Evolutionary conservation across 2,113 vertebrate genomes (phyloP).

Genomic region (Otolemur garnettii): DNA sequence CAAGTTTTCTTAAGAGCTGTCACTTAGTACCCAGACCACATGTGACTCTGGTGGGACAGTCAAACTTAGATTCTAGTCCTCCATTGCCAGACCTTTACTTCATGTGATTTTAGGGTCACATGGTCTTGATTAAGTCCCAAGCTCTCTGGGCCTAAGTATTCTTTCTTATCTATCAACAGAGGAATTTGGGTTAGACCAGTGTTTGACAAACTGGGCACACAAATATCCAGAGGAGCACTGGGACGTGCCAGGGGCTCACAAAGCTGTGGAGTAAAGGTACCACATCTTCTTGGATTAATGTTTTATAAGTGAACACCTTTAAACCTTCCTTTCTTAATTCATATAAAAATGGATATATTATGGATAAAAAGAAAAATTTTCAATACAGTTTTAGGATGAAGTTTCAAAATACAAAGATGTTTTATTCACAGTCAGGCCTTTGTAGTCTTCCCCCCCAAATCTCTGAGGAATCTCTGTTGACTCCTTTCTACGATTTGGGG

Average conservation of each 20-base stretch:
- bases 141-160: neutral
- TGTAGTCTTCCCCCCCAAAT: neutral
- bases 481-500: neutral
- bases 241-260: neutral
- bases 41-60: neutral
- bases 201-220: neutral
- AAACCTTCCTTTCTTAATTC: neutral
- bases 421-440: neutral
- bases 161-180: neutral
- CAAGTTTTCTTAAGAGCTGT: too few species aligned
- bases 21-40: neutral
- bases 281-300: neutral
- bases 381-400: neutral
- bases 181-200: neutral
- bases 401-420: slow-evolving; percentile 11
- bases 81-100: neutral
- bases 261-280: neutral
- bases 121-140: neutral
- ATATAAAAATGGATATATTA: neutral
- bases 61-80: neutral
- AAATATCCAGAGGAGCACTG: neutral
- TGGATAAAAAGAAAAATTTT: neutral
- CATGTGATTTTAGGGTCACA: neutral
- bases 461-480: neutral
- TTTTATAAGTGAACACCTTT: neutral